Conservation (phyloP, 2,888 invertebrate species). For the Drosophila multiciliata region DNA sequence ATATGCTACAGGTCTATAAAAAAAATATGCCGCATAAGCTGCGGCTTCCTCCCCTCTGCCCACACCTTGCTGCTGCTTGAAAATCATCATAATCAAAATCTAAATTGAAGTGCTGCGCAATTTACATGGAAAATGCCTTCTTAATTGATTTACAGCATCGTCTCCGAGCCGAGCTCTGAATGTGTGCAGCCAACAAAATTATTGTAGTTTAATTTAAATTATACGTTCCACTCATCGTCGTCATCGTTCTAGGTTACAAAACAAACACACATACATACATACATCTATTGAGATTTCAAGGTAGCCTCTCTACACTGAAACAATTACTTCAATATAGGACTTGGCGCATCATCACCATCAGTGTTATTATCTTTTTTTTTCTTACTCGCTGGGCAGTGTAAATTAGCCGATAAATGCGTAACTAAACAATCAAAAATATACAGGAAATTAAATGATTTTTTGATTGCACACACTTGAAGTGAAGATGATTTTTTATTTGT, state of each 20-base stretch:
- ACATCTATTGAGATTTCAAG: constrained; percentile 51
- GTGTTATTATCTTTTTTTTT: constrained; percentile 6
- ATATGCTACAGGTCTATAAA: constrained; percentile 26
- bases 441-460: constrained; percentile 77
- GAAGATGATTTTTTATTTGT: constrained; percentile 44
- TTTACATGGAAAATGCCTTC: constrained; percentile 72
- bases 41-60: neutral
- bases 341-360: constrained; percentile 45
- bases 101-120: constrained; percentile 68
- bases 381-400: constrained; percentile 58
- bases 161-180: neutral
- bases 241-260: constrained; percentile 76
- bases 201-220: constrained; percentile 76
- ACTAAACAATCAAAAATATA: constrained; percentile 41
- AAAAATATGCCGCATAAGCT: constrained; percentile 20
- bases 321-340: constrained; percentile 57
- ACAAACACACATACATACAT: constrained; percentile 45
- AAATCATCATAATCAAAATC: constrained; percentile 48
- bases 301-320: constrained; percentile 40
- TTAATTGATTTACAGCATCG: constrained; percentile 66
- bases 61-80: neutral
- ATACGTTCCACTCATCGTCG: constrained; percentile 61
- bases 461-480: constrained; percentile 48
- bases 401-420: constrained; percentile 67
- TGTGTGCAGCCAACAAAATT: constrained; percentile 54